A percentile compares a stretch with the other conserved stretches of the same genome.
Evolutionary conservation across 2,888 invertebrate genomes (phyloP).

Genomic region (Ormyrus nitidulus): DNA sequence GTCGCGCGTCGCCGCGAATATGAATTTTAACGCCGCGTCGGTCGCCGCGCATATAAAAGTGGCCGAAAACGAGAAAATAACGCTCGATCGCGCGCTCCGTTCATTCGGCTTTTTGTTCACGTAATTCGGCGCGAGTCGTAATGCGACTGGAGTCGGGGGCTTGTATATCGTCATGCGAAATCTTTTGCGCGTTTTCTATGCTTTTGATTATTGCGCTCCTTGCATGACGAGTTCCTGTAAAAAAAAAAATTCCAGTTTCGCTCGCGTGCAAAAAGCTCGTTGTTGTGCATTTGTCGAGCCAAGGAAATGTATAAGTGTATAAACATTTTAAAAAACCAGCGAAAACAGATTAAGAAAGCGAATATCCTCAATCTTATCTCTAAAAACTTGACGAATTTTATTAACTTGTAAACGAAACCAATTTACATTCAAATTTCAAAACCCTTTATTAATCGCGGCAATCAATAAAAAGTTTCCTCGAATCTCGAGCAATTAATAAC

Average conservation of each 20-base stretch:
- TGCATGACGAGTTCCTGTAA: too few relatives aligned
- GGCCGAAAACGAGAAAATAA: conserved; percentile 20
- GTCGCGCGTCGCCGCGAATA: conserved; percentile 16
- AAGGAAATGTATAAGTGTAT: too few relatives aligned
- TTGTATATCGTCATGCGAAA: conserved; percentile 5
- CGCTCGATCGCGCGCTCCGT: not conserved
- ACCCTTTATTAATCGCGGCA: conserved; percentile 4
- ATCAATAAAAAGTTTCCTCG: conserved; percentile 11
- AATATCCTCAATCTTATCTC: too few relatives aligned
- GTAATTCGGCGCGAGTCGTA: conserved; percentile 12
- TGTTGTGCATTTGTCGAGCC: too few relatives aligned
- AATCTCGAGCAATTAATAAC: not conserved
- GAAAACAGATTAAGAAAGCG: too few relatives aligned
- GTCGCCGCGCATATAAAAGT: conserved; percentile 19
- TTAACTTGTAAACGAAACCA: not conserved
- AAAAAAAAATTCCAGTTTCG: too few relatives aligned
- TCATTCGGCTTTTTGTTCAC: conserved; percentile 31
- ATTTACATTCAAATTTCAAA: conserved; percentile 13
- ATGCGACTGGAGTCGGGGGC: not conserved
- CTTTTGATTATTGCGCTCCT: too few relatives aligned
- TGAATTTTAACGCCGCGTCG: conserved; percentile 25
- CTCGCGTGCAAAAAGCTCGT: too few relatives aligned
- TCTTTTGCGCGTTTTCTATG: conserved; percentile 22
- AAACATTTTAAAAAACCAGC: too few relatives aligned
- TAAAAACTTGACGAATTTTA: too few relatives aligned